phyloP scores from a whole-genome alignment of 2,888 invertebrate species.

The Plagodis dolabraria region DNA sequence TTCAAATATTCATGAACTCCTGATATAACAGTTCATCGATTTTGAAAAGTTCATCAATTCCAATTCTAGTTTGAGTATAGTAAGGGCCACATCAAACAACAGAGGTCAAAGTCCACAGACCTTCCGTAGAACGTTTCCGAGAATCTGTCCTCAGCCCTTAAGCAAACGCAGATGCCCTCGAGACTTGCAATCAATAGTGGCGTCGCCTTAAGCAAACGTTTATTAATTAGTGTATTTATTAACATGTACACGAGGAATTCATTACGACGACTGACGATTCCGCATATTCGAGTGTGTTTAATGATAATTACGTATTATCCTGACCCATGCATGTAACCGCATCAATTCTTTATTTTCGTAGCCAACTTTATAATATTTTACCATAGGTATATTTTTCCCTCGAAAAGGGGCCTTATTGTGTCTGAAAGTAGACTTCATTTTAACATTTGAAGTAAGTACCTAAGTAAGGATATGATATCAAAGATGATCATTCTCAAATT shows the following conservation, averaged over 20 bases:
- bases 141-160: slow-evolving; percentile 50
- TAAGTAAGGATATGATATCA: too few relatives aligned
- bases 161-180: slow-evolving; percentile 41
- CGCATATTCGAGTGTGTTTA: slow-evolving; percentile 9
- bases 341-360: too few relatives aligned
- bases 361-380: too few relatives aligned
- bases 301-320: slow-evolving; percentile 4
- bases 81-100: neutral
- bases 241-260: slow-evolving; percentile 48
- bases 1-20: too few relatives aligned
- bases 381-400: too few relatives aligned
- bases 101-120: slow-evolving; percentile 18
- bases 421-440: too few relatives aligned
- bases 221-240: slow-evolving; percentile 51
- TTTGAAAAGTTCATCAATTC: too few relatives aligned
- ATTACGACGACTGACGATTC: slow-evolving; percentile 33
- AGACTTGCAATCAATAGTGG: slow-evolving; percentile 37
- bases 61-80: too few relatives aligned
- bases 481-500: too few relatives aligned
- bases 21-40: too few relatives aligned
- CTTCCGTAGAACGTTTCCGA: slow-evolving; percentile 38
- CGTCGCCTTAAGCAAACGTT: slow-evolving; percentile 40
- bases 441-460: too few relatives aligned
- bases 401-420: too few relatives aligned
- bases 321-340: neutral